These are phyloP conservation scores for Pipra filicauda DNA, from an alignment of 2,113 vertebrate genomes.

Conservation along the genomic window DNA sequence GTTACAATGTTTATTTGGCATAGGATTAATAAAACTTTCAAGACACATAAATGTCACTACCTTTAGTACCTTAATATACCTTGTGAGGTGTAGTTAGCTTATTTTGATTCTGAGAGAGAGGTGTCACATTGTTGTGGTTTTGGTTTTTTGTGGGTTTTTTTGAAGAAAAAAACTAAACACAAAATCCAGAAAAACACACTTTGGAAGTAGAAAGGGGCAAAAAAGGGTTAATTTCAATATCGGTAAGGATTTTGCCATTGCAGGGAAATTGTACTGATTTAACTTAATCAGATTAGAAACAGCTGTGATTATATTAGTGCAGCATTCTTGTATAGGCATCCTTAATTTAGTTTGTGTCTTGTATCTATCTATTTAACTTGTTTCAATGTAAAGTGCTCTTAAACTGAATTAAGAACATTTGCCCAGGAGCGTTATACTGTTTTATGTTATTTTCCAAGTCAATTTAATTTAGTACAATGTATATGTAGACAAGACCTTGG, in stretches of 20 bases:
- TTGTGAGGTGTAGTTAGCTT: not conserved
- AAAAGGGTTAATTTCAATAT: slow-evolving; percentile 10
- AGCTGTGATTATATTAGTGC: slow-evolving; percentile 41
- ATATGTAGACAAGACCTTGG: slow-evolving; percentile 44
- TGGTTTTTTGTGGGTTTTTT: not conserved
- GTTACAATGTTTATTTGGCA: not conserved
- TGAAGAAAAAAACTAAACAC: not conserved
- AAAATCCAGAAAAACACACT: not conserved
- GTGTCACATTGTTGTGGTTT: not conserved
- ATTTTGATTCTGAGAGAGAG: not conserved
- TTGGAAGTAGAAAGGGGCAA: not conserved
- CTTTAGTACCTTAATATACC: not conserved
- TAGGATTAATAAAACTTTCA: not conserved
- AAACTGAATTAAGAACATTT: slow-evolving; percentile 53
- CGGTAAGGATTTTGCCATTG: not conserved
- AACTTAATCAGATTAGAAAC: slow-evolving; percentile 55
- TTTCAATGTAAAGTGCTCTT: slow-evolving; percentile 39
- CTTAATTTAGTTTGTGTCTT: slow-evolving; percentile 40
- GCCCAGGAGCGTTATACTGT: not conserved
- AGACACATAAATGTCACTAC: not conserved
- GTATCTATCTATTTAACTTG: slow-evolving; percentile 41
- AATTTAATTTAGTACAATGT: slow-evolving; percentile 40
- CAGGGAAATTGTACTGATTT: slow-evolving; percentile 13
- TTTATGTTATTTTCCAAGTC: slow-evolving; percentile 32
- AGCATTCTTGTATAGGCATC: slow-evolving; percentile 39